phyloP scores from a whole-genome alignment of 2,888 invertebrate genomes.

The Corbicula japonica region DNA sequence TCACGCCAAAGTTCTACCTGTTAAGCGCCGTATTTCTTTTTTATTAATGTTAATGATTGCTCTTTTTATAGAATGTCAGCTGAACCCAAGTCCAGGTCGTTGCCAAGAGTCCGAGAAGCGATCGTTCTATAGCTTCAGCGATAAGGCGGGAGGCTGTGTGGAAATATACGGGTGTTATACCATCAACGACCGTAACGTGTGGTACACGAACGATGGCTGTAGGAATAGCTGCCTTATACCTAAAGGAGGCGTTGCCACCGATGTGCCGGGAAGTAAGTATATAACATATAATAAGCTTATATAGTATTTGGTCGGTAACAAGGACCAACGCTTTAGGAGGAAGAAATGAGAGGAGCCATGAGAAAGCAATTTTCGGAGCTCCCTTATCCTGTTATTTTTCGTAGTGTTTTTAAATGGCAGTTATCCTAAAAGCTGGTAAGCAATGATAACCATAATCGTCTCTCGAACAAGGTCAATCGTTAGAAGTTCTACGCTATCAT shows the following conservation, averaged over 20 bases:
- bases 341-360: too few relatives aligned
- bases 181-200: conserved; percentile 58
- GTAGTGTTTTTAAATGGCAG: not conserved
- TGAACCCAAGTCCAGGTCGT: conserved; percentile 52
- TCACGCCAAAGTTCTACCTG: not conserved
- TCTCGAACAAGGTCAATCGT: not conserved
- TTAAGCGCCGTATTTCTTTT: not conserved
- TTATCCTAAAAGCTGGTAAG: not conserved
- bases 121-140: conserved; percentile 50
- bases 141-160: conserved; percentile 51
- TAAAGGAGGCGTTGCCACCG: conserved; percentile 6
- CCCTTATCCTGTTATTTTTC: not conserved
- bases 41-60: not conserved
- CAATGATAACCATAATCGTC: not conserved
- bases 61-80: conserved; percentile 42
- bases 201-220: conserved; percentile 47
- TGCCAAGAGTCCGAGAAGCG: conserved; percentile 45
- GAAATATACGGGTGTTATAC: conserved; percentile 60
- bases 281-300: not conserved
- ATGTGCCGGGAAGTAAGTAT: conserved; percentile 17
- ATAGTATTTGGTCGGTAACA: not conserved
- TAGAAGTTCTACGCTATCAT: not conserved
- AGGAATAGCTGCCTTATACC: conserved; percentile 42
- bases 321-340: not conserved
- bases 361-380: too few relatives aligned